A percentile compares a stretch with the other conserved stretches of the same genome.
These are phyloP conservation scores for Helleia helle DNA, from an alignment of 2,888 invertebrate species.

Conservation along the genomic window DNA sequence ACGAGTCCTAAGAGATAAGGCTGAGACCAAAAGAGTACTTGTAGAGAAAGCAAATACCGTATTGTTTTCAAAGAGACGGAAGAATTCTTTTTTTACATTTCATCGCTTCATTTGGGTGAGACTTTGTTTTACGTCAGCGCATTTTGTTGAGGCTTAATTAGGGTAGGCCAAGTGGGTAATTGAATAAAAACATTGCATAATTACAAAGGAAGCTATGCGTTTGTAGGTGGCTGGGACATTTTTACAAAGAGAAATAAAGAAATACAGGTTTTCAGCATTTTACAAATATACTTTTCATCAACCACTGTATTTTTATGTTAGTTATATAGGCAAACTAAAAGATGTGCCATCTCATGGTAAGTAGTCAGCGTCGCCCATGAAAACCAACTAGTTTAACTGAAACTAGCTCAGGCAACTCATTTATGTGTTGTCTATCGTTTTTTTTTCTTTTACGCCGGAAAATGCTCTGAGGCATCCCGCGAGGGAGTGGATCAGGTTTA, in stretches of 20 bases:
- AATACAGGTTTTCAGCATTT: background rate
- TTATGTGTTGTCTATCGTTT: too few species aligned
- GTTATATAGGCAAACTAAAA: too few species aligned
- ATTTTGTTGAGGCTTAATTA: slow-evolving; percentile 43
- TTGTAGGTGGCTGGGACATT: slow-evolving; percentile 10
- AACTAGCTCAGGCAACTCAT: too few species aligned
- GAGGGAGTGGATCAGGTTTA: too few species aligned
- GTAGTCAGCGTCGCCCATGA: too few species aligned
- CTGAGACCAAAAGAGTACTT: slow-evolving; percentile 47
- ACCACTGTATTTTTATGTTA: too few species aligned
- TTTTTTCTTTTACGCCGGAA: too few species aligned
- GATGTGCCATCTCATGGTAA: too few species aligned
- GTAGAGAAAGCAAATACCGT: slow-evolving; percentile 6
- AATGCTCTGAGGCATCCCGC: too few species aligned
- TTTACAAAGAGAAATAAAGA: slow-evolving; percentile 16
- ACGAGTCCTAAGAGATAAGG: slow-evolving; percentile 59
- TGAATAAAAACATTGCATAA: slow-evolving; percentile 68
- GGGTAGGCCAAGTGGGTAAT: slow-evolving; percentile 55
- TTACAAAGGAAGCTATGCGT: slow-evolving; percentile 37
- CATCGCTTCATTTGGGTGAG: slow-evolving; percentile 43
- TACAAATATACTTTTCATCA: background rate
- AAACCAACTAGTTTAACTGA: too few species aligned
- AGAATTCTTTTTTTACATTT: slow-evolving; percentile 36
- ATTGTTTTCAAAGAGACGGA: slow-evolving; percentile 45
- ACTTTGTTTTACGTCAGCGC: slow-evolving; percentile 39